Conservation (phyloP, 2,888 invertebrate genomes). For the Acanthosepion pharaonis region DNA sequence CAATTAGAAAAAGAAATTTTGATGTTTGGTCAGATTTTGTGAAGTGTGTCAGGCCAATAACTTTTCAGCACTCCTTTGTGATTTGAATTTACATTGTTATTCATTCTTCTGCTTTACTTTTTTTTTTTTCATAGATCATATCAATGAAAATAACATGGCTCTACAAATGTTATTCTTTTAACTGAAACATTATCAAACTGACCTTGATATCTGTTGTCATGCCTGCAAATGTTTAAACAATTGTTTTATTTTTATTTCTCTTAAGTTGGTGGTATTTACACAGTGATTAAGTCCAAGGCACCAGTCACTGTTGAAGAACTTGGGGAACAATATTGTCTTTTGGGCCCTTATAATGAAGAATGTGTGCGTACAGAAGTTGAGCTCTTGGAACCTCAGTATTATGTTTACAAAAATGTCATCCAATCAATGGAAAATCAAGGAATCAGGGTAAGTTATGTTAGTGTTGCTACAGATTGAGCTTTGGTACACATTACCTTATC, state of each 20-base stretch:
- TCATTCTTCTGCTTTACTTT: too few species aligned
- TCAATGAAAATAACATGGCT: not conserved
- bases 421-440: conserved; percentile 82
- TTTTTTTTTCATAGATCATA: too few species aligned
- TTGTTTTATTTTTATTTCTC: not conserved
- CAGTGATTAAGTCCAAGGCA: conserved; percentile 97
- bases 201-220: not conserved
- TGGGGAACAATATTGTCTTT: conserved; percentile 96
- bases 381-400: conserved; percentile 83
- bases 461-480: not conserved
- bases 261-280: conserved; percentile 98
- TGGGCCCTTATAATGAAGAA: conserved; percentile 95
- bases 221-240: not conserved
- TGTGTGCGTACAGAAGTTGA: conserved; percentile 96
- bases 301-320: conserved; percentile 96
- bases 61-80: too few species aligned
- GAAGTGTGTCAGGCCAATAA: too few species aligned
- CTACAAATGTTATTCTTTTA: not conserved
- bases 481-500: not conserved
- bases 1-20: too few species aligned
- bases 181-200: not conserved
- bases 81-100: too few species aligned
- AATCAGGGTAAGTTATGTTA: conserved; percentile 81
- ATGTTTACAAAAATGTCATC: conserved; percentile 76
- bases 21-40: too few species aligned